Evolutionary conservation across 2,888 invertebrate species (phyloP).

Genomic region (Onchidella celtica): DNA sequence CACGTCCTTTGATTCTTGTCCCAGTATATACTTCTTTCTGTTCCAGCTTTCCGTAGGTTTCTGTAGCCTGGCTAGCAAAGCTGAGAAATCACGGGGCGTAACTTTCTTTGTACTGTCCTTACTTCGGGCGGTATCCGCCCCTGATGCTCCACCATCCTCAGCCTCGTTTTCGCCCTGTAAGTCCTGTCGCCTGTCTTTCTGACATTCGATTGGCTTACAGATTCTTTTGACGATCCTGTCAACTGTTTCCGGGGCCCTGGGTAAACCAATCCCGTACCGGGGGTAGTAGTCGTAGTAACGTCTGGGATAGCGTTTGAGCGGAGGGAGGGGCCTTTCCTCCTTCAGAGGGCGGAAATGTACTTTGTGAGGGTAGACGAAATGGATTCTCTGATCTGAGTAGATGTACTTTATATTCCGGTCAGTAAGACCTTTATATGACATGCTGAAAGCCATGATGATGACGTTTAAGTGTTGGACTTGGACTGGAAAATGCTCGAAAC

Average conservation of each 20-base stretch:
- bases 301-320: conserved; percentile 35
- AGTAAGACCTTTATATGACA: conserved; percentile 63
- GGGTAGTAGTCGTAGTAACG: conserved; percentile 53
- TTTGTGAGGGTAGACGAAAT: conserved; percentile 10
- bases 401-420: conserved; percentile 68
- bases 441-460: conserved; percentile 65
- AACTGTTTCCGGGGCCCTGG: conserved; percentile 66
- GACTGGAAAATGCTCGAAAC: too few species aligned
- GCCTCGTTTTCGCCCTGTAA: conserved; percentile 53
- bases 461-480: too few species aligned
- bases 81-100: neutral
- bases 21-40: neutral
- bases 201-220: conserved; percentile 61
- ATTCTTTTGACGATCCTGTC: conserved; percentile 62
- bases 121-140: conserved; percentile 1
- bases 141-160: conserved; percentile 45
- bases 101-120: neutral
- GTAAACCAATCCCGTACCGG: conserved; percentile 56
- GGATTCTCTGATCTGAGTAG: conserved; percentile 52
- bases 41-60: conserved; percentile 14
- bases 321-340: conserved; percentile 25
- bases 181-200: conserved; percentile 49
- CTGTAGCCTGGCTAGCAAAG: conserved; percentile 7
- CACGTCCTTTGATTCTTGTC: neutral
- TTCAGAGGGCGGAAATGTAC: conserved; percentile 25